Conservation (phyloP, 2,888 invertebrate genomes). For the Nemurella pictetii region DNA sequence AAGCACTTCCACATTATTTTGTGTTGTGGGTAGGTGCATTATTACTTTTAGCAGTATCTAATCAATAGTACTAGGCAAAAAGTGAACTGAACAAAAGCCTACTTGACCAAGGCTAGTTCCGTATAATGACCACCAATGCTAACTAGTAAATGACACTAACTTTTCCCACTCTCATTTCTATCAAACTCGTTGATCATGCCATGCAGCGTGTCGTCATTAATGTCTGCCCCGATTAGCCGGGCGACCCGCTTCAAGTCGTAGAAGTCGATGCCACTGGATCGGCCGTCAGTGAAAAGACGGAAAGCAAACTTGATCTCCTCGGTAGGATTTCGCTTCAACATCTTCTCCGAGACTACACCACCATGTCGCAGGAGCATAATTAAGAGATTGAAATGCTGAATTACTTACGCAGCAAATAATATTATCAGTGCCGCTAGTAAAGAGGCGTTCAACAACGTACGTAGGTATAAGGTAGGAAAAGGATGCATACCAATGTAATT, state of each 20-base stretch:
- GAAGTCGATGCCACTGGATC: constrained; percentile 43
- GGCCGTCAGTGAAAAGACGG: constrained; percentile 43
- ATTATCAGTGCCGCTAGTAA: too few relatives aligned
- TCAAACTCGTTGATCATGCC: constrained; percentile 49
- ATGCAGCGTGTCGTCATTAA: constrained; percentile 46
- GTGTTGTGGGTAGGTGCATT: too few relatives aligned
- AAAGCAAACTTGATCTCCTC: constrained; percentile 47
- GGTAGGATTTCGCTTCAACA: constrained; percentile 38
- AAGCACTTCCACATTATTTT: too few relatives aligned
- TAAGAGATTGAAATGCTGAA: background rate
- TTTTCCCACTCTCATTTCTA: constrained; percentile 45
- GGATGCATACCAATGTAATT: constrained; percentile 45
- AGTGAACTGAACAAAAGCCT: too few relatives aligned
- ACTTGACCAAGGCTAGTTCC: too few relatives aligned
- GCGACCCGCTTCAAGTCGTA: constrained; percentile 45
- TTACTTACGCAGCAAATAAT: background rate
- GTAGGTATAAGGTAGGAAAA: too few relatives aligned
- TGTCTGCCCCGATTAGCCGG: constrained; percentile 42
- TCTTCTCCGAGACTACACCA: constrained; percentile 21
- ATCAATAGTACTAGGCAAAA: too few relatives aligned
- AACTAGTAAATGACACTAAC: constrained; percentile 44
- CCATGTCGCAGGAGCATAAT: background rate
- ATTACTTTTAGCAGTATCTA: too few relatives aligned
- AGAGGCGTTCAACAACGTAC: constrained; percentile 29
- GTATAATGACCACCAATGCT: too few relatives aligned